Conservation (phyloP, 1,140 invertebrate genomes). For the Drosophila triauraria region DNA sequence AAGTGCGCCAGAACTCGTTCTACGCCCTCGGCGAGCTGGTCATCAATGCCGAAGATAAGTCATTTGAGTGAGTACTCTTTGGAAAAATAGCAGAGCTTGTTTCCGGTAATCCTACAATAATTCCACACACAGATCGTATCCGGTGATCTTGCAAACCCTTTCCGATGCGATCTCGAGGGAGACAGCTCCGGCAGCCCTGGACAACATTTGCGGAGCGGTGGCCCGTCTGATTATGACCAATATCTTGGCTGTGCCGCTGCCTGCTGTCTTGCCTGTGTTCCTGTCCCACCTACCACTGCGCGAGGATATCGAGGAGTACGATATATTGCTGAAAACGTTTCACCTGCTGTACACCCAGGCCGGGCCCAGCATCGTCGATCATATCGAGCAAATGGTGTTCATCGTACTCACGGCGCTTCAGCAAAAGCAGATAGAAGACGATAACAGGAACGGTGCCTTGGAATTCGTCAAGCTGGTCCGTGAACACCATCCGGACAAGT, state of each 20-base stretch:
- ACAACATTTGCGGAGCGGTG: conserved; percentile 92
- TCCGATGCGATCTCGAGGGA: conserved; percentile 89
- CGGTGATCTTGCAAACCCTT: conserved; percentile 88
- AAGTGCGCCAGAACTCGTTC: conserved; percentile 91
- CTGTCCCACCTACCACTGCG: conserved; percentile 90
- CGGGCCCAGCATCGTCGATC: conserved; percentile 86
- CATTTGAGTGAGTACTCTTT: conserved; percentile 66
- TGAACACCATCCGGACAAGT: conserved; percentile 87
- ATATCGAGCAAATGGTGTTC: conserved; percentile 87
- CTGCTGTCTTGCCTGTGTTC: conserved; percentile 90
- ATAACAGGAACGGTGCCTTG: conserved; percentile 75
- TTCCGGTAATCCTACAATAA: neutral
- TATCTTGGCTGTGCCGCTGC: conserved; percentile 88
- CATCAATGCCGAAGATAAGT: conserved; percentile 85
- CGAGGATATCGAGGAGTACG: conserved; percentile 91
- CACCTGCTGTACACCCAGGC: conserved; percentile 87
- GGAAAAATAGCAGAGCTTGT: too few relatives aligned
- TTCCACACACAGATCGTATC: conserved; percentile 57
- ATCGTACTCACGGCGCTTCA: conserved; percentile 86
- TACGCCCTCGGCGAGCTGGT: conserved; percentile 92
- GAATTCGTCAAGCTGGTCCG: conserved; percentile 86
- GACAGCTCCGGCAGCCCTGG: conserved; percentile 87
- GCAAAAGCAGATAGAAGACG: conserved; percentile 84
- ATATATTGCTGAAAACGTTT: conserved; percentile 89
- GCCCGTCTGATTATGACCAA: conserved; percentile 90